Evolutionary conservation across 2,888 invertebrate species (phyloP), one percentile per base, ranked within the genome.

Genomic region (Lasioglossum marginatum): DNA sequence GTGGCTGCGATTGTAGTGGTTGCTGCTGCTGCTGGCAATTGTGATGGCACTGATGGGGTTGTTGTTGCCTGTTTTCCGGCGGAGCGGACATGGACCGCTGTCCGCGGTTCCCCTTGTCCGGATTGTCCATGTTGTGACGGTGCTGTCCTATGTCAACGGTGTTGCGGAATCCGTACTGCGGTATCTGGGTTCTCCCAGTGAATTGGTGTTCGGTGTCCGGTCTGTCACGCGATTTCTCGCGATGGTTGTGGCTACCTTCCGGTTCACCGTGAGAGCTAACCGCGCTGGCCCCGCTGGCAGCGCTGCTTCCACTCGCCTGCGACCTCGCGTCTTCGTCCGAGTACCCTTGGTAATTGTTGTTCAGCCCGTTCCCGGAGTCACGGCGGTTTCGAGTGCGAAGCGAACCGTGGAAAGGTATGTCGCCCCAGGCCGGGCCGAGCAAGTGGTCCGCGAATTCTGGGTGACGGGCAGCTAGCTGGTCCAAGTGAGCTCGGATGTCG

Each of bases 31-130:
- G 87, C n/a, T 70, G 70, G 27, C 68, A 63, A 63, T 63, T 63
- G 63, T 31, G 31, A 63, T 63, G 8, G 2, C 63, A 63, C 19
- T 63, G 63, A 6, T 68, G 12, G 4, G 63, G 87, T 23, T 72
- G 95, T 23, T 72, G 95, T 70, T 95, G 95, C 57, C 95, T 95
- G 89, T 95, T 96, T 93, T 97, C 97, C 79, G 97, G 97, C 48
- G 98, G 98, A 45, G 98, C 98, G 89, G 98, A 98, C 96, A 97
- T 97, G 78, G 97, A 97, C 93, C 98, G 96, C 90, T 97, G 97
- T 81, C 96, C 96, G 89, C 97, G 96, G 82, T 94, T 94, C 14
- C 92, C 93, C 89, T 96, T 96, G 92, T 96, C 96, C 63, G 96
- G 95, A 92, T 96, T 96, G 66, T 96, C 96, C 92, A 96, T 95